Evolutionary conservation across 1,140 invertebrate genomes (phyloP), one percentile per base, ranked within the genome.

Genomic region (Brachystomella parvula): DNA sequence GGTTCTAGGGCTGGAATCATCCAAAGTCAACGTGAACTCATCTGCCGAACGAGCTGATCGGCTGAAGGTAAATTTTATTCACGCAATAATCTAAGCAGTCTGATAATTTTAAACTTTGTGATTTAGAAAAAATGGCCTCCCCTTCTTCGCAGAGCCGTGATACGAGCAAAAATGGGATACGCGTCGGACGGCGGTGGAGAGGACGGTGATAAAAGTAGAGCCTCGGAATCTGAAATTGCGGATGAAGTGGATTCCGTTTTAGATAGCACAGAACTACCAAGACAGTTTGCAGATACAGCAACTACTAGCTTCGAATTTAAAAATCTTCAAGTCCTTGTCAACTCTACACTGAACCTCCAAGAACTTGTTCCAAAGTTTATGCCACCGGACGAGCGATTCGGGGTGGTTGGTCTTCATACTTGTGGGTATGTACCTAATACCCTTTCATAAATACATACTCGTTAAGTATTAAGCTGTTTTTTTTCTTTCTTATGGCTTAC

Each of bases 401-500:
- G 84, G 61, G 72, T 90, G 26, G 80, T 84, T 72, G 93, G 93
- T 2, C 79, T 96, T 9, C 93, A 96, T 76, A 93, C 92, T 0
- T 96, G 93, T 80, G 93, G 94, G 35, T 39, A 39, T 9, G 35
- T 6, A 6, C 6, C 19, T 39, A 39, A 19, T 19, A 39, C 6
- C 19, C 19, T 39, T 9, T 19, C 6, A 39, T 9, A 9, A 39
- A 9, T 39, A 9, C 35, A 39, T 19, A 9, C 19, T 9, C 6
- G 19, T 39, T 39, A 39, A 39, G 19, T 39, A 39, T 9, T 39
- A 39, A 39, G 19, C 6, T 39, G 6, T 39, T 39, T 9, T 9
- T 19, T 39, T 39, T 39, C 6, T 9, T 19, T 39, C 19, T 6
- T 19, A 19, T 39, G 6, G 6, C 6, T 39, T 9, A 39, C 6